Conservation (phyloP, 2,113 vertebrate species). For the Ammodytes dubius region DNA sequence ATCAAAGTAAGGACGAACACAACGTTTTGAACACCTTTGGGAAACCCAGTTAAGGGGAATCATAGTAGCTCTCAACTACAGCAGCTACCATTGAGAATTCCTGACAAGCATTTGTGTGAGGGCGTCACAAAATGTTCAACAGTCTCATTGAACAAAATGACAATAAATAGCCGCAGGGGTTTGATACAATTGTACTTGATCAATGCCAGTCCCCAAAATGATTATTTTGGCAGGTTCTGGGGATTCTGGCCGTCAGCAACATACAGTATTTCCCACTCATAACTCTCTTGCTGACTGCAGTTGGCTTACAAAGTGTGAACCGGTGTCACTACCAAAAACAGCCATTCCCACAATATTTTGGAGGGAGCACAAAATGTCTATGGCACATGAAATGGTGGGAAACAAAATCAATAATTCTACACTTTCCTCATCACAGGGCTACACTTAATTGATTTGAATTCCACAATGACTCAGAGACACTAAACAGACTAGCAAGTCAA, state of each 20-base stretch:
- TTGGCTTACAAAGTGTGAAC: conserved; percentile 23
- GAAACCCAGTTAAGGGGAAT: neutral
- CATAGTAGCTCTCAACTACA: neutral
- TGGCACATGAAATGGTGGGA: neutral
- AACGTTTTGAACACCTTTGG: neutral
- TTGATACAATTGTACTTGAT: conserved; percentile 14
- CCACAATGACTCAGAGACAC: neutral
- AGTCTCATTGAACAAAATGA: conserved; percentile 26
- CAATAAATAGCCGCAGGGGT: conserved; percentile 20
- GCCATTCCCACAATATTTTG: neutral
- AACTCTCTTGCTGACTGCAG: conserved; percentile 9
- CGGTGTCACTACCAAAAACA: neutral
- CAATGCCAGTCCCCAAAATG: conserved; percentile 10
- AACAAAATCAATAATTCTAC: neutral
- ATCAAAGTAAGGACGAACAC: neutral
- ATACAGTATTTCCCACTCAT: conserved; percentile 6
- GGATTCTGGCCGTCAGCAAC: conserved; percentile 21
- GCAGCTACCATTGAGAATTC: neutral
- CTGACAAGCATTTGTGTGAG: conserved; percentile 3
- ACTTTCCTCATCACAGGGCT: neutral
- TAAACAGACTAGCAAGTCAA: neutral
- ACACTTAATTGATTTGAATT: conserved; percentile 10
- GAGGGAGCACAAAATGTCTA: neutral
- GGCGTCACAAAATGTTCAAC: conserved; percentile 21
- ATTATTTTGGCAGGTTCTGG: conserved; percentile 50